These are phyloP conservation scores for Protobothrops flavoviridis DNA, from an alignment of 2,113 vertebrate species.

Conservation along the genomic window DNA sequence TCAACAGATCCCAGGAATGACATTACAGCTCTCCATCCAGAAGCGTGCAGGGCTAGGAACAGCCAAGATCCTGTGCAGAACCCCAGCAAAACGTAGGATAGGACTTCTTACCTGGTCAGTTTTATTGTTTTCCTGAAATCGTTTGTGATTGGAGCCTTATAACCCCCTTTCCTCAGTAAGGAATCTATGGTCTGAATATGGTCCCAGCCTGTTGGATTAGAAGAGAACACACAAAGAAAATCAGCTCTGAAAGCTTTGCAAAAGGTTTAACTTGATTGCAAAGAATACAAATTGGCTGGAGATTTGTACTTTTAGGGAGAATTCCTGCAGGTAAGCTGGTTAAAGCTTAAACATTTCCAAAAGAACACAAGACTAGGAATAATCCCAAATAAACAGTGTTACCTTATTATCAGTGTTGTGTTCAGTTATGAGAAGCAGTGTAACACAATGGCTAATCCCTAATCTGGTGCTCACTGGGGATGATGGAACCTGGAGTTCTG, in stretches of 20 bases:
- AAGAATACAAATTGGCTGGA: neutral
- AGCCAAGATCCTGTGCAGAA: neutral
- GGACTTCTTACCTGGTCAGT: conserved; percentile 92
- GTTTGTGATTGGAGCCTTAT: conserved; percentile 99
- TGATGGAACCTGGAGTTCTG: neutral
- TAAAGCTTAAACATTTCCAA: neutral
- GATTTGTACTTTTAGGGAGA: neutral
- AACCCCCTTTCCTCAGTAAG: conserved; percentile 99
- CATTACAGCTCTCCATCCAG: neutral
- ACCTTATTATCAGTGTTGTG: neutral
- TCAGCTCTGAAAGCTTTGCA: neutral
- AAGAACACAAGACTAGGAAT: neutral
- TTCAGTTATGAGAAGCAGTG: neutral
- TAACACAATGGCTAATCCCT: neutral
- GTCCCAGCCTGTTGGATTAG: conserved; percentile 90
- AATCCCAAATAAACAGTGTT: neutral
- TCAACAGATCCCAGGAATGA: neutral
- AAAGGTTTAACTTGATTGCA: neutral
- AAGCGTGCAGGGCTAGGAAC: neutral
- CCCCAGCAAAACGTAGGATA: neutral
- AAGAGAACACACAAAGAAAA: conserved; percentile 36
- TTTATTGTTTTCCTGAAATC: conserved; percentile 99
- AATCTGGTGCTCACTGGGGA: neutral
- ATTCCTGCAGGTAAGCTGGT: neutral
- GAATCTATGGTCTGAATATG: conserved; percentile 99